Percentiles rank a stretch among this genome's conserved stretches.
These are phyloP conservation scores for Tenebrio molitor DNA, from an alignment of 1,140 invertebrate genomes.

Conservation along the genomic window DNA sequence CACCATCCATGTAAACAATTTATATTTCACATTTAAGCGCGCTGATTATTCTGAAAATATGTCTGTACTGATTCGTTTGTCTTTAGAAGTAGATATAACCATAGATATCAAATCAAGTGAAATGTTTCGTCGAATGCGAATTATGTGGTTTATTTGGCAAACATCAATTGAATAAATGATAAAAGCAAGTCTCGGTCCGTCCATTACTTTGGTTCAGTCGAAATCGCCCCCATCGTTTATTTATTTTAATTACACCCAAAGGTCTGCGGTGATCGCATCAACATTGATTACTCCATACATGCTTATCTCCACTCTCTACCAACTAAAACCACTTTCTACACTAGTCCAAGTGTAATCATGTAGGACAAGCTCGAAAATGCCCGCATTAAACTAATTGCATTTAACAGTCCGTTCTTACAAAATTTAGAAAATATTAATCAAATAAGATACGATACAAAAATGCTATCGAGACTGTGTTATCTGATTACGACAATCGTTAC, in stretches of 20 bases:
- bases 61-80: no score
- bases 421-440: no score
- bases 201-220: conserved; percentile 27
- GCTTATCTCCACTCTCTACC: background rate
- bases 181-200: conserved; percentile 1
- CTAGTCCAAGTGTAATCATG: background rate
- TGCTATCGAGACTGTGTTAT: no score
- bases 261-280: conserved; percentile 17
- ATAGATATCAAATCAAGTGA: background rate
- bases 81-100: no score
- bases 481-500: no score
- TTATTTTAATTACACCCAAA: conserved; percentile 33
- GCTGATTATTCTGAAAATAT: no score
- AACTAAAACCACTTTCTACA: conserved; percentile 8
- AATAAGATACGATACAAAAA: no score
- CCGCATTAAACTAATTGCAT: no score
- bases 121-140: background rate
- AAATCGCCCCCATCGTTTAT: conserved; percentile 27
- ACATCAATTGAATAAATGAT: conserved; percentile 20
- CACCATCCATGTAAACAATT: no score
- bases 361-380: background rate
- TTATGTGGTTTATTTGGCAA: conserved; percentile 19
- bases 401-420: no score
- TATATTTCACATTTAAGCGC: no score
- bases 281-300: conserved; percentile 19